Percentiles rank a stretch among this genome's conserved stretches.
phyloP scores from a whole-genome alignment of 1,140 invertebrate genomes.

The Brachionus manjavacas region DNA sequence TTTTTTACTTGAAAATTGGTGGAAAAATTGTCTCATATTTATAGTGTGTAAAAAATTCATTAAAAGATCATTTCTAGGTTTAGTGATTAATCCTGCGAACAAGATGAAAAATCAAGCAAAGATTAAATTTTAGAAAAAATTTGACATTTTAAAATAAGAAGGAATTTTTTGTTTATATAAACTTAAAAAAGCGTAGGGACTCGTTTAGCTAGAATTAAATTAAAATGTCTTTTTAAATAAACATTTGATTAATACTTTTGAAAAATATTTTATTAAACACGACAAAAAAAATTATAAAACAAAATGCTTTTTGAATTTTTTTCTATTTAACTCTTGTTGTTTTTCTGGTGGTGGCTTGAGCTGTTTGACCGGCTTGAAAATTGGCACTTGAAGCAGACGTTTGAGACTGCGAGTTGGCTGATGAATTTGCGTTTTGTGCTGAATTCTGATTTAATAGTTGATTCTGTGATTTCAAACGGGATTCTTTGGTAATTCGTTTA shows the following conservation, averaged over 20 bases:
- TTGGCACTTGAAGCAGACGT: background rate
- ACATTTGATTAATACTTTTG: conserved; percentile 17
- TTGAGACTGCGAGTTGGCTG: background rate
- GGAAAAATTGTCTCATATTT: background rate
- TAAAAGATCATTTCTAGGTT: conserved; percentile 2
- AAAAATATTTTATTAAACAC: conserved; percentile 31
- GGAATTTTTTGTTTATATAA: conserved; percentile 11
- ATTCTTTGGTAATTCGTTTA: background rate
- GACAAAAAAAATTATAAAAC: background rate
- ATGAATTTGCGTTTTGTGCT: background rate
- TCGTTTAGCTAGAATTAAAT: background rate
- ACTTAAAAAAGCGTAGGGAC: background rate
- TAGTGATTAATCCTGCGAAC: conserved; percentile 23
- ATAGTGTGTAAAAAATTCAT: background rate
- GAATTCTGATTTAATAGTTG: conserved; percentile 5
- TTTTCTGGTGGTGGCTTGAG: background rate
- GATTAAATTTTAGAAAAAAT: conserved; percentile 9
- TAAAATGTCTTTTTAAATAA: conserved; percentile 20
- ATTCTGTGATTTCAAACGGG: background rate
- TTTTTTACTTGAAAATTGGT: background rate
- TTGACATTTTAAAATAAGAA: background rate
- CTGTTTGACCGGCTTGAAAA: conserved; percentile 5
- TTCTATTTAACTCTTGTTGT: conserved; percentile 7
- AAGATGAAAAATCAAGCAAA: conserved; percentile 31
- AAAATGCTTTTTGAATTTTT: background rate